Conservation (phyloP, 2,888 invertebrate species). For the Megastigmus dorsalis region DNA sequence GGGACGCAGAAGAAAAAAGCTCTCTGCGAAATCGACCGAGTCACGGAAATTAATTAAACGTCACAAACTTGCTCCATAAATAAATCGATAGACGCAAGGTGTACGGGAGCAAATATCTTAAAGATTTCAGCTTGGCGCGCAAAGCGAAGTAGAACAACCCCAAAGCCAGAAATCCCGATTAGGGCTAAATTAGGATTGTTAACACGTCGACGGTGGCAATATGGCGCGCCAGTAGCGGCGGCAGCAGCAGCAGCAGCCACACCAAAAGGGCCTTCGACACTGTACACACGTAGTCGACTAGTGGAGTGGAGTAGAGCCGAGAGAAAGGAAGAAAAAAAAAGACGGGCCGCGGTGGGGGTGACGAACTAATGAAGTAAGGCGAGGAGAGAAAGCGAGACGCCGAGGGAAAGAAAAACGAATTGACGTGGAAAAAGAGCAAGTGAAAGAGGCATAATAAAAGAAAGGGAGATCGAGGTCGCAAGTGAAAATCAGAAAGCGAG, state of each 20-base stretch:
- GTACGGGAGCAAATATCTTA: neutral
- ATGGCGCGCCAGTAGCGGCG: neutral
- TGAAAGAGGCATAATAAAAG: constrained; percentile 36
- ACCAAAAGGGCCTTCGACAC: neutral
- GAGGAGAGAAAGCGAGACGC: too few species aligned
- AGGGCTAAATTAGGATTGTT: constrained; percentile 35
- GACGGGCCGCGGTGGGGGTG: neutral
- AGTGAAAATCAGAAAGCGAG: constrained; percentile 43
- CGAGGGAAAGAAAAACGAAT: constrained; percentile 47
- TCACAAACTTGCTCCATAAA: constrained; percentile 10
- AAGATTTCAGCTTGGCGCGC: too few species aligned
- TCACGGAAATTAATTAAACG: constrained; percentile 11
- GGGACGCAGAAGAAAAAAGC: neutral
- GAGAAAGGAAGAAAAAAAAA: neutral
- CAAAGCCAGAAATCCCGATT: constrained; percentile 15
- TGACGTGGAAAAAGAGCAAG: constrained; percentile 43
- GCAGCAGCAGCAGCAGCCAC: neutral
- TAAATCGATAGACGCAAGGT: neutral
- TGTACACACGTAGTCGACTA: too few species aligned
- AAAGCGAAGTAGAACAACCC: too few species aligned
- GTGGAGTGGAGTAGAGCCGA: neutral
- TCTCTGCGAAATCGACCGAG: neutral
- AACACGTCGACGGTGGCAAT: constrained; percentile 14
- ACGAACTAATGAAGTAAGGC: constrained; percentile 42
- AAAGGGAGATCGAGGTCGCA: constrained; percentile 9